These are phyloP conservation scores for Phrynosoma blainvillii DNA, from an alignment of 2,113 vertebrate genomes.

Conservation along the genomic window DNA sequence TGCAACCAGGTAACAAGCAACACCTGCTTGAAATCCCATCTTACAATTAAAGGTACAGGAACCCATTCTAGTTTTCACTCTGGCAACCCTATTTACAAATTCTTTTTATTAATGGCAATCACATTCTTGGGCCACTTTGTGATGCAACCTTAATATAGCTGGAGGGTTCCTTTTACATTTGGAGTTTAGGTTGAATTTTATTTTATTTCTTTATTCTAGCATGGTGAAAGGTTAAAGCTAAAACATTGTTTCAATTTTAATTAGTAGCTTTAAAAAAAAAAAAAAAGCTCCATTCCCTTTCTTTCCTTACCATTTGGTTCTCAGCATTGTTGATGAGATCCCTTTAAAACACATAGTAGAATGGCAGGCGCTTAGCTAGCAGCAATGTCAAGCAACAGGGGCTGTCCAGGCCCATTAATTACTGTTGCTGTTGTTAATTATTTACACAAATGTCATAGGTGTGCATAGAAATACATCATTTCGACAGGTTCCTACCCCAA, in stretches of 20 bases:
- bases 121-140: too few species aligned
- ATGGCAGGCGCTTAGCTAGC: conserved; percentile 5
- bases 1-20: too few species aligned
- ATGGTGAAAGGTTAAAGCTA: not conserved
- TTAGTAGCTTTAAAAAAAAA: not conserved
- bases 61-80: too few species aligned
- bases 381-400: conserved; percentile 48
- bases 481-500: conserved; percentile 53
- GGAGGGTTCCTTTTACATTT: too few species aligned
- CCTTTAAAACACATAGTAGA: not conserved
- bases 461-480: conserved; percentile 46
- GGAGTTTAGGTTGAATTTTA: too few species aligned
- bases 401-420: conserved; percentile 30
- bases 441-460: conserved; percentile 48
- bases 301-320: conserved; percentile 19
- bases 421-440: conserved; percentile 54
- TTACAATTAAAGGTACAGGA: too few species aligned
- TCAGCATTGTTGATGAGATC: conserved; percentile 7
- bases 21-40: too few species aligned
- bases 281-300: fast-evolving
- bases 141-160: too few species aligned
- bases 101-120: too few species aligned
- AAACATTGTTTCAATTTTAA: not conserved
- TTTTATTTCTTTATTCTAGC: not conserved
- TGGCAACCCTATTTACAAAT: too few species aligned